Base-by-base conservation (phyloP, 2,113 vertebrate genomes). In the Vulpes vulpes region DNA sequence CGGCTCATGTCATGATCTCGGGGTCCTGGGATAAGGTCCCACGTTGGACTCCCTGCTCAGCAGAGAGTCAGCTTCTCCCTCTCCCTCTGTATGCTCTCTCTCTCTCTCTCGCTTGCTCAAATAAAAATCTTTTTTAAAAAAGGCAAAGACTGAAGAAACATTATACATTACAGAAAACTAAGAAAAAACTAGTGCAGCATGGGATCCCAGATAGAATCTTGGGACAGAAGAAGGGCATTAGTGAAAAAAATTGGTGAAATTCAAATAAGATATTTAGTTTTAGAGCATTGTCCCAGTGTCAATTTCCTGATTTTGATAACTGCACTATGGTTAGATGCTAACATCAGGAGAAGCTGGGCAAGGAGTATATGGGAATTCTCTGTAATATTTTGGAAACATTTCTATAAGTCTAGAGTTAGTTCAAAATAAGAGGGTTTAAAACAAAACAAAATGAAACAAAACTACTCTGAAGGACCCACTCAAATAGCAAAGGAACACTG, bases 231-330 rank as follows among this genome's bases (percentile, higher is more conserved):
- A 74, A 57, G 2, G 11, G 65, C 25, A 15, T 87, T 22, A 51
- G 43, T 78, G 7, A 14, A 35, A 60, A 35, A 91, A 67, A 23
- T 27, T 16, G 51, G 32, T 76, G 43, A 64, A 80, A 57, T n/a
- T 94, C 15, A 97, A 92, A 87, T 92, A 91, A 83, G 4, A 10
- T 64, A 49, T 92, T 92, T 73, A 78, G 57, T 49, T 93, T 86
- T 43, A 85, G 3, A 83, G 8, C 67, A 80, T 11, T 64, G 10
- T 87, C 59, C 62, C 51, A 79, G 57, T 80, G 69, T 87, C 80
- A 92, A 80, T 91, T 90, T 92, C 62, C n/a, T 86, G 51, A 35
- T 67, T 95, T 97, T 95, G 67, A 89, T 73, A 83, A 97, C n/a
- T 53, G 76, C 20, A 53, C 19, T 81, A 88, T 35, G 43, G 69